Base-by-base conservation (phyloP, 2,797 vertebrate genomes). In the Lacerta viridis region DNA sequence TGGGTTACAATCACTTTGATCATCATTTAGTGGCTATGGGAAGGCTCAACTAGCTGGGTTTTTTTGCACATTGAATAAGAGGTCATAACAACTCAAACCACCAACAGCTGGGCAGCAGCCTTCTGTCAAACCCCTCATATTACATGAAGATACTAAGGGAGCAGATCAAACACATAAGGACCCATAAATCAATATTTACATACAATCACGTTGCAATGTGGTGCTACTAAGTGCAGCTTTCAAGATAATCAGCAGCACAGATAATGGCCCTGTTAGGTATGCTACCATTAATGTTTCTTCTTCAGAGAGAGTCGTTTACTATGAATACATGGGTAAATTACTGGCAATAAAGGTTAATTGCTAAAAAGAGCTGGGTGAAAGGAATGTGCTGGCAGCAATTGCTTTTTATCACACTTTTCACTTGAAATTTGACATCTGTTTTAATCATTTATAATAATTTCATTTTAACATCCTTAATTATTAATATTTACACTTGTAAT, bases 401-500 rank as follows among this genome's bases (percentile, higher is more conserved):
- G 94, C 7, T 29, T 59, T 59, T 72, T 86, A 33, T 29, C 39
- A 80, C 64, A 25, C n/a, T 92, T 87, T 95, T 92, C 77, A 93
- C 41, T 87, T 84, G 75, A 93, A 90, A 93, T 90, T 36, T n/a
- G 66, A 20, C 85, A 94, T 87, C 86, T 93, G 46, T 75, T 90
- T 88, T 90, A 86, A 86, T 92, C 0, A 90, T 91, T 94, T 88
- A 77, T 36, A 90, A 94, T 93, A 11, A 92, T 88, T 89, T 93
- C 36, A 92, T 92, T 87, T 92, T 77, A 90, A 84, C 18, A 91
- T 68, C 68, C 87, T 92, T 82, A 93, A 85, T 95, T 96, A 96
- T 94, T 93, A 95, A 79, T 94, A 83, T 91, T 94, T 92, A 90
- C 36, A 91, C 86, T 90, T 89, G 5, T 85, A 95, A 96, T 92